phyloP scores from a whole-genome alignment of 2,888 invertebrate species.

The Crocallis elinguaria region DNA sequence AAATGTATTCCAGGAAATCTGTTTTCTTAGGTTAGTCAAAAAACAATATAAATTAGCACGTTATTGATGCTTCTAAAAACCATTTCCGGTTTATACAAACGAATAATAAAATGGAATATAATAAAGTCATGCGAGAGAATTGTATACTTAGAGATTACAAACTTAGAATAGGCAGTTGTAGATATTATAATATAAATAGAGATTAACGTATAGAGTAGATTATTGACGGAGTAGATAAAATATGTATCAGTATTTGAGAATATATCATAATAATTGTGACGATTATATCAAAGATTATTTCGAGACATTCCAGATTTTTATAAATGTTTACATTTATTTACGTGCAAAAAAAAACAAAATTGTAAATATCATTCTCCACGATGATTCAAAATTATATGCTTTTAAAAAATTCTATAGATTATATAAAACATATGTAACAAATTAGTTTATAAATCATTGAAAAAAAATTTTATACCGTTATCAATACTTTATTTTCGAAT shows the following conservation, averaged over 20 bases:
- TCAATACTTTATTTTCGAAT: too few species aligned
- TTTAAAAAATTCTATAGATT: too few species aligned
- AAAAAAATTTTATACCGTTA: too few species aligned
- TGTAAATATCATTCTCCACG: too few species aligned
- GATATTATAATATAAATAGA: conserved; percentile 9
- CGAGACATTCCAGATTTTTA: not conserved
- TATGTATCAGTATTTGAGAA: conserved; percentile 17
- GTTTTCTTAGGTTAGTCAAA: too few species aligned
- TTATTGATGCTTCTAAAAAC: conserved; percentile 11
- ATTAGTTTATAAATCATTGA: too few species aligned
- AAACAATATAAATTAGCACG: not conserved
- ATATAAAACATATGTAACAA: too few species aligned
- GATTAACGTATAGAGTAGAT: not conserved
- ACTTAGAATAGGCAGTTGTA: conserved; percentile 10
- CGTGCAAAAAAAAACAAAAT: too few species aligned
- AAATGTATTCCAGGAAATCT: too few species aligned
- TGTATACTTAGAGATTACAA: conserved; percentile 13
- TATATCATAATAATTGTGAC: not conserved
- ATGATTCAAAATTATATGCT: too few species aligned
- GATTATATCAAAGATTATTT: not conserved
- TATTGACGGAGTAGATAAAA: not conserved
- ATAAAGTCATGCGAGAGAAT: conserved; percentile 1
- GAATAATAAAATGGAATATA: conserved; percentile 20
- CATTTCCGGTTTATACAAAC: conserved; percentile 2
- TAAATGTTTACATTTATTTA: too few species aligned